phyloP scores from a whole-genome alignment of 1,140 invertebrate genomes.

The Probaryconus sp. region DNA sequence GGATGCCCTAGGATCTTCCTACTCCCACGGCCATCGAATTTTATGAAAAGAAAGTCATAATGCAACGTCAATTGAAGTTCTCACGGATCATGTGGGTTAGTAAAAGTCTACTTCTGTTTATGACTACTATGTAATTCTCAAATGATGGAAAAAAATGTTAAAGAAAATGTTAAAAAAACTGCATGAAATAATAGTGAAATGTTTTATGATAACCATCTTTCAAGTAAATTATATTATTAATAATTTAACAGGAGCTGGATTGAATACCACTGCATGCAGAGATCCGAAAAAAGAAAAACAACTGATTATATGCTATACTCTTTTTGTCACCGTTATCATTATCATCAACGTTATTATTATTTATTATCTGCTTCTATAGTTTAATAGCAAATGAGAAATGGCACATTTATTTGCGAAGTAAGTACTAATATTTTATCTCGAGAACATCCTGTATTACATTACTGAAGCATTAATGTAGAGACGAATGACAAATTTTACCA shows the following conservation, averaged over 20 bases:
- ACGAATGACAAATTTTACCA: slow-evolving; percentile 37
- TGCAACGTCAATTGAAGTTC: slow-evolving; percentile 58
- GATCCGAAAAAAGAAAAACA: too few relatives aligned
- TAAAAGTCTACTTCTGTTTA: slow-evolving; percentile 12
- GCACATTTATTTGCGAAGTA: too few relatives aligned
- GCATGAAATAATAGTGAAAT: too few relatives aligned
- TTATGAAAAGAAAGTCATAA: slow-evolving; percentile 62
- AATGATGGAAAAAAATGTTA: neutral
- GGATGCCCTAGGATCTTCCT: slow-evolving; percentile 45
- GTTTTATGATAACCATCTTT: too few relatives aligned
- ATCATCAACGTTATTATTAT: too few relatives aligned
- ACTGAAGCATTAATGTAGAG: slow-evolving; percentile 46
- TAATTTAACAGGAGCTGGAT: too few relatives aligned
- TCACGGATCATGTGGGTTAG: slow-evolving; percentile 68
- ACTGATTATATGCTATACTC: too few relatives aligned
- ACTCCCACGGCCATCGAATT: slow-evolving; percentile 36
- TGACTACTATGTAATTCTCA: slow-evolving; percentile 21
- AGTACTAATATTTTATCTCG: slow-evolving; percentile 41
- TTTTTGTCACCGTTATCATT: too few relatives aligned
- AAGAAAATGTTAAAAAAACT: neutral
- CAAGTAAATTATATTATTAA: too few relatives aligned
- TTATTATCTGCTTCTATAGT: too few relatives aligned
- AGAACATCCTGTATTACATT: slow-evolving; percentile 55
- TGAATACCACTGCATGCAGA: too few relatives aligned
- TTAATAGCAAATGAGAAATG: too few relatives aligned